These are phyloP conservation scores for Scaptomyza pallida DNA, from an alignment of 1,140 invertebrate genomes.

Conservation along the genomic window DNA sequence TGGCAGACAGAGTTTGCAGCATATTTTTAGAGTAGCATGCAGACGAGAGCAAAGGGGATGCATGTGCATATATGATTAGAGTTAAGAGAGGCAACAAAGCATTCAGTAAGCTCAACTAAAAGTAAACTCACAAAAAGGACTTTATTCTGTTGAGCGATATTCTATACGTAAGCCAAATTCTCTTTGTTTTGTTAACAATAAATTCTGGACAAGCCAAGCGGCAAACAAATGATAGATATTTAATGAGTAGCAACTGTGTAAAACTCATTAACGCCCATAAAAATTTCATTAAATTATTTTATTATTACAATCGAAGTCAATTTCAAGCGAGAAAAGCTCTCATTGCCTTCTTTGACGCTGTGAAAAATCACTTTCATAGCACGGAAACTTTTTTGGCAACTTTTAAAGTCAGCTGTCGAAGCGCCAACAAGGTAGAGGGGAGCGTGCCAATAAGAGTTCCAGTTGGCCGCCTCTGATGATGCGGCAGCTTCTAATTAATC, in stretches of 20 bases:
- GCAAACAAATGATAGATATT: constrained; percentile 32
- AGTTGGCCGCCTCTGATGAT: constrained; percentile 12
- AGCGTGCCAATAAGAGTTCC: constrained; percentile 11
- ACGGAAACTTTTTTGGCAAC: constrained; percentile 53
- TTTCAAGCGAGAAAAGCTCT: constrained; percentile 6
- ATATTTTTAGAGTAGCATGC: constrained; percentile 10
- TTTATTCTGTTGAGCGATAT: not conserved
- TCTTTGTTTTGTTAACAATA: not conserved
- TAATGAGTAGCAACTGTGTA: constrained; percentile 25
- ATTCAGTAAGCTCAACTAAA: not conserved
- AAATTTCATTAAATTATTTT: constrained; percentile 45
- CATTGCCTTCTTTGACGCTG: constrained; percentile 1
- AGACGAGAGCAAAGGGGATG: not conserved
- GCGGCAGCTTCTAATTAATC: constrained; percentile 67
- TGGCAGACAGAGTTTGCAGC: not conserved
- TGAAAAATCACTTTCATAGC: constrained; percentile 23
- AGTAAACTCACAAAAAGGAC: not conserved
- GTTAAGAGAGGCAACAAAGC: not conserved
- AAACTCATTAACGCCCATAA: constrained; percentile 48
- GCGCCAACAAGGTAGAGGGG: constrained; percentile 11
- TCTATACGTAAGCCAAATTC: not conserved
- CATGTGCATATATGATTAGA: not conserved
- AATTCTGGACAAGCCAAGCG: not conserved
- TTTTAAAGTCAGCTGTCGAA: constrained; percentile 57
- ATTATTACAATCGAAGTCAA: constrained; percentile 24